phyloP scores from a whole-genome alignment of 2,797 vertebrate genomes.

The Epinephelus malabaricus region DNA sequence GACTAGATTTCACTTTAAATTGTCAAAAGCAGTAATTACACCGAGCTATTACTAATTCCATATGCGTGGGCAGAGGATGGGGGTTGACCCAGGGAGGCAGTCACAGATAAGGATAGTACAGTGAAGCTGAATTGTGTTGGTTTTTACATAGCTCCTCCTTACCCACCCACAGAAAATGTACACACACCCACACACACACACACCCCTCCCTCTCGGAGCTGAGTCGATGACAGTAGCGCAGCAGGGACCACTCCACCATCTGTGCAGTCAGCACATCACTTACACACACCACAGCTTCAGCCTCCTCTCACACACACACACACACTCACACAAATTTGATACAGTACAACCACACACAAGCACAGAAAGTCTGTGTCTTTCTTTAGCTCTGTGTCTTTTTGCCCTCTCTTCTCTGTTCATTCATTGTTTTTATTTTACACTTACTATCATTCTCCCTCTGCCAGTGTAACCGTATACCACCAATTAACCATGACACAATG shows the following conservation, averaged over 20 bases:
- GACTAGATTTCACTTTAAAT: slow-evolving; percentile 38
- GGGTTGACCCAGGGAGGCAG: slow-evolving; percentile 59
- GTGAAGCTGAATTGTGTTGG: slow-evolving; percentile 75
- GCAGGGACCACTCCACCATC: slow-evolving; percentile 85
- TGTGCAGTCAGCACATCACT: slow-evolving; percentile 85
- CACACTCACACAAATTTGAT: slow-evolving; percentile 6
- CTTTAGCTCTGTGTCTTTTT: slow-evolving; percentile 45
- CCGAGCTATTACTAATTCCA: slow-evolving; percentile 51
- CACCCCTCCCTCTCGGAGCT: slow-evolving; percentile 68
- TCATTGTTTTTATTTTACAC: slow-evolving; percentile 68
- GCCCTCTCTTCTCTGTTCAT: slow-evolving; percentile 49
- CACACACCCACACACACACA: slow-evolving; percentile 21
- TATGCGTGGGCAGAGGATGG: slow-evolving; percentile 42
- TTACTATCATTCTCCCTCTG: slow-evolving; percentile 45
- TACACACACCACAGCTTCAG: slow-evolving; percentile 64
- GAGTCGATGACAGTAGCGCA: slow-evolving; percentile 83
- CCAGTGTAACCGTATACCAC: slow-evolving; percentile 75
- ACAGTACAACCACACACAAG: slow-evolving; percentile 2
- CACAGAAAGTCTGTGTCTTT: slow-evolving; percentile 43
- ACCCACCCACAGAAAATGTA: slow-evolving; percentile 48
- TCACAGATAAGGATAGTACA: slow-evolving; percentile 70
- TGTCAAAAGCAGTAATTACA: slow-evolving; percentile 54
- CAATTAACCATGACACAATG: slow-evolving; percentile 83
- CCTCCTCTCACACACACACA: slow-evolving; percentile 40
- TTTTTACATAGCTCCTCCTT: slow-evolving; percentile 64